Base-by-base conservation (phyloP, 2,113 vertebrate species). In the Ceyx cyanopectus region DNA sequence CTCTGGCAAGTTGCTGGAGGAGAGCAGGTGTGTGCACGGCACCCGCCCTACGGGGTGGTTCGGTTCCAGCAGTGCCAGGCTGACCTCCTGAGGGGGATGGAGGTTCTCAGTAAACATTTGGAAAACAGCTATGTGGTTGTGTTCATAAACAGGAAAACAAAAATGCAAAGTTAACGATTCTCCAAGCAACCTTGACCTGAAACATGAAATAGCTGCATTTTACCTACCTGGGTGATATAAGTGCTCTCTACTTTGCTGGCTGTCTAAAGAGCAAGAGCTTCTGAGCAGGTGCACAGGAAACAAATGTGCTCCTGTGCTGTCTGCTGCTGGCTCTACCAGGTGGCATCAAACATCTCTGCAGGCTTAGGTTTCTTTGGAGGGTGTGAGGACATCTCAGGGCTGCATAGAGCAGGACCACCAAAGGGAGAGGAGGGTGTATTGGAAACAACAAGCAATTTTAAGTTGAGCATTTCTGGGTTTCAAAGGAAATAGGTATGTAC, bases 31-130 rank as follows among this genome's bases (percentile, higher is more conserved):
- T 22, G 45, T 93, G n/a, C 24, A 26, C 30, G 41, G 76, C 26
- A 45, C 50, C 60, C 61, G 57, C 50, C 69, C 45, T 89, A 16
- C 61, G 78, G 67, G 62, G 80, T 1, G 10, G 6, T 29, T 75
- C 46, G 41, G 18, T 72, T 54, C 79, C 56, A 79, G 26, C 26
- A 3, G 40, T 90, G 90, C 74, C 86, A 95, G 72, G 27, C 66
- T 29, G 27, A n/a, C 68, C 79, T 89, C 78, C 67, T 65, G 50
- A 54, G 63, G 81, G 63, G 62, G 78, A 37, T 92, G 78, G 66
- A 85, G 77, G 37, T 84, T 89, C 50, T 82, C n/a, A 41, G 58
- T 79, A 93, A 96, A 92, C 89, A 60, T 72, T 91, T 90, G 74
- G 54, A 66, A 73, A 89, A 85, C 22, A 37, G 75, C 67, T 87